Evolutionary conservation across 2,113 vertebrate genomes (phyloP), one percentile per base, ranked within the genome.

Genomic region (Microtus oregoni): DNA sequence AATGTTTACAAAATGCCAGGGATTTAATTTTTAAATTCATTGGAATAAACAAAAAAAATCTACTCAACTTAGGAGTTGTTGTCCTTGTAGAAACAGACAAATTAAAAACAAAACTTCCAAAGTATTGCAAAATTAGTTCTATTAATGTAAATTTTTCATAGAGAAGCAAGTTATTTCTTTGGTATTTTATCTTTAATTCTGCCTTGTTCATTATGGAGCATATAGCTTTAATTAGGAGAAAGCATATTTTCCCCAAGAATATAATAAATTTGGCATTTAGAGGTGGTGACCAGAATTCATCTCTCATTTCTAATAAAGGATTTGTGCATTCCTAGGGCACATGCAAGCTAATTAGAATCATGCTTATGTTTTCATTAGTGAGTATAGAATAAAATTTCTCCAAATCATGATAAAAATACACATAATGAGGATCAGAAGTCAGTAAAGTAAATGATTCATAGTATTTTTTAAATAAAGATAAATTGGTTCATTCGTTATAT

Each of bases 281-380:
- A 95, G 67, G 52, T 90, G 58, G 70, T 95, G 86, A 91, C 82
- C 68, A 76, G 63, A 7, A 13, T 85, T 58, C 58, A 7, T 32
- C 2, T 94, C 91, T 92, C 0, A 0, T 32, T 2, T 55, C 94
- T 95, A n/a, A 44, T 92, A 94, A 94, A 12, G 82, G 86, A 81
- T 96, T 96, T 94, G 28, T 67, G 19, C 13, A 85, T 75, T 94
- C 87, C 70, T 65, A 89, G 90, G 94, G 44, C 17, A 86, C 26
- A 95, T 96, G 47, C 15, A 90, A 87, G 81, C 38, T 97, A 72
- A 96, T 96, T 97, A 95, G 79, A 97, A 89, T 65, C 92, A 96
- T 97, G 89, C 26, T 22, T 94, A 26, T 97, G 89, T 94, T 96
- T 96, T 96, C 79, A 96, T 96, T 94, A 97, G 95, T 92, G 63